Percentiles rank a stretch among this genome's conserved stretches.
These are phyloP conservation scores for Pseudopipra pipra DNA, from an alignment of 2,113 vertebrate genomes.

Conservation along the genomic window DNA sequence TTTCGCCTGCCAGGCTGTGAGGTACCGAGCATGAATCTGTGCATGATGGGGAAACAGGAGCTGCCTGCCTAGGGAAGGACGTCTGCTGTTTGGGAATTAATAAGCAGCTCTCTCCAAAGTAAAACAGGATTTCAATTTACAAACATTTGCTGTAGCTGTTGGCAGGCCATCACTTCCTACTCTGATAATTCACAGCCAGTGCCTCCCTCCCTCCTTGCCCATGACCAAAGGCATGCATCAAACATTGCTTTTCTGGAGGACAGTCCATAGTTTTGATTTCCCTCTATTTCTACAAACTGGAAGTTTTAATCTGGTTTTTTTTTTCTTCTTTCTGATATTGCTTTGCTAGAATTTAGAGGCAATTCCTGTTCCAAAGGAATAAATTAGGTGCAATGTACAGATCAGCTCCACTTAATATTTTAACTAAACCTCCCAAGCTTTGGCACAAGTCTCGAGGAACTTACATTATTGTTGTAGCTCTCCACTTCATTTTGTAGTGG, in stretches of 20 bases:
- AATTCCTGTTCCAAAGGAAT: neutral
- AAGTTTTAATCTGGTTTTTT: neutral
- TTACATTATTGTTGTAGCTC: neutral
- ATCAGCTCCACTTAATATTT: neutral
- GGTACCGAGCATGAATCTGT: slow-evolving; percentile 62
- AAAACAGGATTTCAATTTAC: slow-evolving; percentile 57
- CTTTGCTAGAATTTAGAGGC: neutral
- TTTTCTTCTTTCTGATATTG: neutral
- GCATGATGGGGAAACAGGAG: slow-evolving; percentile 48
- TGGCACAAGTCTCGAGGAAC: neutral
- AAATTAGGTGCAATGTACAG: neutral
- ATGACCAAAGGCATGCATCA: neutral
- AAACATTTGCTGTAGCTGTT: slow-evolving; percentile 52
- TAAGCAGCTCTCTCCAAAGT: slow-evolving; percentile 58
- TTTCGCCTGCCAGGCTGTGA: slow-evolving; percentile 49
- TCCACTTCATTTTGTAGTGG: neutral
- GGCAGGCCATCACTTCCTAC: neutral
- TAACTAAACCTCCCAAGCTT: neutral
- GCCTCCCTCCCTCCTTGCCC: neutral
- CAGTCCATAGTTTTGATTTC: neutral
- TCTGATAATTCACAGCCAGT: neutral
- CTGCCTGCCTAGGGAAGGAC: slow-evolving; percentile 24
- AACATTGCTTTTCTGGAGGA: neutral
- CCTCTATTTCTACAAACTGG: neutral
- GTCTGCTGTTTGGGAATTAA: slow-evolving; percentile 44